phyloP scores from a whole-genome alignment of 2,797 vertebrate genomes.

The Manis pentadactyla region DNA sequence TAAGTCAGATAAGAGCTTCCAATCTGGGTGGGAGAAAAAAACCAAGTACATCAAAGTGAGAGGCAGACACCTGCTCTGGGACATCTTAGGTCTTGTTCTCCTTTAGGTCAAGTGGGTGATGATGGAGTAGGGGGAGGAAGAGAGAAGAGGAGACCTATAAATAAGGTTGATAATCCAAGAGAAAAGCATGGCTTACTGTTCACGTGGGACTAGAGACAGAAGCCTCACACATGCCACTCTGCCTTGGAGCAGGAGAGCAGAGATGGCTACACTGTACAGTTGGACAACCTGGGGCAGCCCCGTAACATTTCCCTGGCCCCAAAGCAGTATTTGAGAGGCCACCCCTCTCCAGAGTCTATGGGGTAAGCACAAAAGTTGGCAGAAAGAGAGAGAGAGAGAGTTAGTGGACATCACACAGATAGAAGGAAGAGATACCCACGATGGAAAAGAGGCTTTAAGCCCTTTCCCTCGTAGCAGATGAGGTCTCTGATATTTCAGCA shows the following conservation, averaged over 20 bases:
- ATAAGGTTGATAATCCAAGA: background rate
- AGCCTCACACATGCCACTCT: background rate
- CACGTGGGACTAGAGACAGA: background rate
- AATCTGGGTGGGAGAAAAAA: background rate
- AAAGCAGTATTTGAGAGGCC: background rate
- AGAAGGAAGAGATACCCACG: background rate
- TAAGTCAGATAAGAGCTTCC: background rate
- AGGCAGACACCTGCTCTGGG: background rate
- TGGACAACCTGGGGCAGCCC: background rate
- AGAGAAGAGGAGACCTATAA: background rate
- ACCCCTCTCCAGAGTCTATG: background rate
- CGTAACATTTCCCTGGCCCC: background rate
- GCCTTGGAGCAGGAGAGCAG: background rate
- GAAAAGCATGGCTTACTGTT: background rate
- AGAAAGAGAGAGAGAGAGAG: background rate
- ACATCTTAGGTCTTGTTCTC: background rate
- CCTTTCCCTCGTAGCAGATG: background rate
- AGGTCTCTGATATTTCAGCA: background rate
- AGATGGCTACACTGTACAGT: background rate
- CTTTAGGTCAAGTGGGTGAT: background rate
- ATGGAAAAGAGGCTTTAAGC: background rate
- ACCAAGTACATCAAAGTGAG: background rate
- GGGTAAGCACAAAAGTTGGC: background rate
- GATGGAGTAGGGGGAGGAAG: fast-evolving
- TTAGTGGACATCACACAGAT: background rate